phyloP scores from a whole-genome alignment of 2,888 invertebrate species.

The Tenthredo livida region DNA sequence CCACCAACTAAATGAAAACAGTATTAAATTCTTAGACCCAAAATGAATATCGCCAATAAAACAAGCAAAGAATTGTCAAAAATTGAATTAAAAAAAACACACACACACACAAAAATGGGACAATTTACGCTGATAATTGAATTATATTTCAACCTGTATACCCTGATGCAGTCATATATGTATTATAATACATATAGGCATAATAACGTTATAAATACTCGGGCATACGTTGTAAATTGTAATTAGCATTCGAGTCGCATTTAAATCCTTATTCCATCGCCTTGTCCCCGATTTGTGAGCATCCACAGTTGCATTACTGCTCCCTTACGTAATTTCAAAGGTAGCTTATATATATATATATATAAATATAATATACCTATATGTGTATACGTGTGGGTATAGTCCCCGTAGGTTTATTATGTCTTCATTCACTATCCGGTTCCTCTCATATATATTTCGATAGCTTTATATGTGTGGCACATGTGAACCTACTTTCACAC shows the following conservation, averaged over 20 bases:
- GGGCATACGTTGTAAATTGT: conserved; percentile 11
- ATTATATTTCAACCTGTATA: background rate
- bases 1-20: background rate
- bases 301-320: conserved; percentile 49
- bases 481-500: background rate
- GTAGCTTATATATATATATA: background rate
- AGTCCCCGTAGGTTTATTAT: background rate
- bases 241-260: conserved; percentile 68
- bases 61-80: too few relatives aligned
- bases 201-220: background rate
- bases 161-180: background rate
- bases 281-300: conserved; percentile 69
- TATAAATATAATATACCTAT: background rate
- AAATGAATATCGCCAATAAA: background rate
- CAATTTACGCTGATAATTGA: background rate
- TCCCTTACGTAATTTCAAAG: conserved; percentile 37
- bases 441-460: conserved; percentile 2
- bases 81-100: too few relatives aligned
- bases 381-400: background rate
- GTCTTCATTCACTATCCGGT: conserved; percentile 33
- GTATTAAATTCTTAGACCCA: background rate
- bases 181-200: background rate
- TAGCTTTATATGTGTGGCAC: background rate
- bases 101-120: too few relatives aligned
- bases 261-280: conserved; percentile 62